Conservation (phyloP, 2,888 invertebrate species). For the Platerodrilus igneus region DNA sequence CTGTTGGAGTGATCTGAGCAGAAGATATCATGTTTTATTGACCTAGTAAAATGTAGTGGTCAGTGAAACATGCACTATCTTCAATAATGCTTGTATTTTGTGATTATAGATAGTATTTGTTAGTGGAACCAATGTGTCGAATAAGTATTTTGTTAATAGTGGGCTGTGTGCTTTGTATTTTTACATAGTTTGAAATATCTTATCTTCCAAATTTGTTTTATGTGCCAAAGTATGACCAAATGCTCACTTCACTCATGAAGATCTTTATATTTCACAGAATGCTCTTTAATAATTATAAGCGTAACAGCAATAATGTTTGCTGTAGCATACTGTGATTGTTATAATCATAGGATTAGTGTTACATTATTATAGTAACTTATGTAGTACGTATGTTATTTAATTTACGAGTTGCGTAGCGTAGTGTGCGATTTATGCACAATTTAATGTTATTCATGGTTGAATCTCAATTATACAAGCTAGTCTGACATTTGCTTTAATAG, state of each 20-base stretch:
- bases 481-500: constrained; percentile 18
- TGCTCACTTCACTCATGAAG: constrained; percentile 25
- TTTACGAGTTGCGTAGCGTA: too few species aligned
- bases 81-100: constrained; percentile 18
- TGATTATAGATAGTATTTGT: constrained; percentile 22
- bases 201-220: constrained; percentile 26
- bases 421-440: too few species aligned
- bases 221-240: constrained; percentile 27
- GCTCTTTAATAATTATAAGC: constrained; percentile 18
- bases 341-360: too few species aligned
- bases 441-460: too few species aligned
- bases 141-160: constrained; percentile 25
- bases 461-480: constrained; percentile 13
- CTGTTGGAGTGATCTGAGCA: constrained; percentile 18
- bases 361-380: too few species aligned
- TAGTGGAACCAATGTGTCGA: constrained; percentile 20
- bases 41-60: too few species aligned
- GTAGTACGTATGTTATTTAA: too few species aligned
- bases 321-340: constrained; percentile 41
- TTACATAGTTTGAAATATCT: constrained; percentile 19
- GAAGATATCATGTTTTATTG: too few species aligned
- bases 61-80: constrained; percentile 12
- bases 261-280: constrained; percentile 22
- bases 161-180: constrained; percentile 29
- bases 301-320: constrained; percentile 19